Evolutionary conservation across 1,140 invertebrate genomes (phyloP).

Genomic region (Laupala kohalensis): DNA sequence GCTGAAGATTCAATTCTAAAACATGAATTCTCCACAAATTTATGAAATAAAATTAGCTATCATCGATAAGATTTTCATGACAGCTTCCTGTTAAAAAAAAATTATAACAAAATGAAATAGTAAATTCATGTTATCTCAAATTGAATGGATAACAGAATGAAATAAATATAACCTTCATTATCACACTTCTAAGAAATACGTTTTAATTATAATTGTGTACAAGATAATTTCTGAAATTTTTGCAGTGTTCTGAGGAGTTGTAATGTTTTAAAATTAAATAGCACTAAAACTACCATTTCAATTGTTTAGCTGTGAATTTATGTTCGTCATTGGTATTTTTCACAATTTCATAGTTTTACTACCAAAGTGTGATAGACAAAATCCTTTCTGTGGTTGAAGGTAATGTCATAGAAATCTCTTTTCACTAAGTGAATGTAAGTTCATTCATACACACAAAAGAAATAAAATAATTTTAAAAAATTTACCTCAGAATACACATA

Average conservation of each 20-base stretch:
- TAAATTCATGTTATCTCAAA: too few relatives aligned
- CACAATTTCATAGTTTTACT: not conserved
- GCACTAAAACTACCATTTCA: not conserved
- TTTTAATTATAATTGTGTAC: not conserved
- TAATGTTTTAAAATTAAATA: not conserved
- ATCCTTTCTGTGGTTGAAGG: not conserved
- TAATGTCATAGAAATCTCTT: conserved; percentile 1
- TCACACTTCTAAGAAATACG: not conserved
- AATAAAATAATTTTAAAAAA: too few relatives aligned
- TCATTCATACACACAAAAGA: too few relatives aligned
- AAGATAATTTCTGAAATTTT: not conserved
- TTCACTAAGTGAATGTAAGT: too few relatives aligned
- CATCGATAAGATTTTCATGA: too few relatives aligned
- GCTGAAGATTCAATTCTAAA: too few relatives aligned
- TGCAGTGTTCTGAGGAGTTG: not conserved
- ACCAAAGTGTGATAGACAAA: not conserved
- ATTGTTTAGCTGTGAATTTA: not conserved
- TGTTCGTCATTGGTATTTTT: not conserved
- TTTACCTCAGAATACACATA: too few relatives aligned
- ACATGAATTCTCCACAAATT: too few relatives aligned
- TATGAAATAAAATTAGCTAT: too few relatives aligned
- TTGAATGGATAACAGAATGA: not conserved
- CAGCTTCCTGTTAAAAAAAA: too few relatives aligned
- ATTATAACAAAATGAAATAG: too few relatives aligned
- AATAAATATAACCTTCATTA: not conserved